Base-by-base conservation (phyloP, 2,797 vertebrate genomes). In the Pristis pectinata region DNA sequence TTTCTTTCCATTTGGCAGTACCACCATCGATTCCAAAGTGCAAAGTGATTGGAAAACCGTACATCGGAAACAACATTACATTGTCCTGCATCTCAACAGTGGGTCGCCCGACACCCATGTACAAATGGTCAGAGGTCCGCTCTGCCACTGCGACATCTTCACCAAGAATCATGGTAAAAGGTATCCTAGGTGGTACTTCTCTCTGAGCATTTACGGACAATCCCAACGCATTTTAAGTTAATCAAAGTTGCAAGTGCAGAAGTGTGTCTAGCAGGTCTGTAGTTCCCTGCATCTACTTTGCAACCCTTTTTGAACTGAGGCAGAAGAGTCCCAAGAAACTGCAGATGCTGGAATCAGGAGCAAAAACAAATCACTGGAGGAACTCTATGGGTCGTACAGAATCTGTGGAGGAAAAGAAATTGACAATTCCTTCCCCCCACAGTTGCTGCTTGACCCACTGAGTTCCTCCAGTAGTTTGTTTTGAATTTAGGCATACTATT, bases 21-120 rank as follows among this genome's bases (percentile, higher is more conserved):
- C 96, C 97, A 8, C 97, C 97, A 10, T 96, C 96, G 5, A 83
- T 70, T 0, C 97, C 97, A 1, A 94, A 41, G 0, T 97, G 97
- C 95, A 95, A 95, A 82, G 95, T 96, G 94, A 96, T 95, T 30
- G 97, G 96, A 37, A 95, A 94, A 2, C 94, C 95, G 0, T 95
- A 95, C 0, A 79, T 96, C n/a, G 97, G 97, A 19, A 95, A 96
- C 41, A 97, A 97, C 44, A 95, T 95, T 17, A 97, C 95, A 0
- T 96, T 98, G 74, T 95, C 83, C 56, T 97, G 97, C 96, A 95
- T 94, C 37, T 96, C 97, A 72, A 95, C 95, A 0, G 94, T 95
- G 79, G 97, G 97, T 11, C 95, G 96, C 34, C 97, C 97, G 24
- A 94, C 74, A 53, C 96, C 97, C 59, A 17, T 11, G n/a, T 91